Base-by-base conservation (phyloP, 2,113 vertebrate species). In the Rattus rattus region DNA sequence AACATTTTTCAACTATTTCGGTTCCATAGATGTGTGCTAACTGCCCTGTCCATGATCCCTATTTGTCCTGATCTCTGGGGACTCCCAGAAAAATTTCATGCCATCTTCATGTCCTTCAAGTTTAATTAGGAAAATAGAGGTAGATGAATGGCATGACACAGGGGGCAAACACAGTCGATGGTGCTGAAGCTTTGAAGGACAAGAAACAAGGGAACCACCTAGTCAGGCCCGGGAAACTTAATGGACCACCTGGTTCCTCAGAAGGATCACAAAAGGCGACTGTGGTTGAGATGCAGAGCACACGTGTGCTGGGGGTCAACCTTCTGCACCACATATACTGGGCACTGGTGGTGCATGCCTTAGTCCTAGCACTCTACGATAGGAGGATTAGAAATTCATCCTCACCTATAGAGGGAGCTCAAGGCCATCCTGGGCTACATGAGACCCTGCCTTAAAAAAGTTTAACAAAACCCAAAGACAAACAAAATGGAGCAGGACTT, bases 121-220 rank as follows among this genome's bases (percentile, higher is more conserved):
- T 56, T 73, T 95, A 67, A 88, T 84, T 94, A 83, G 77, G 49
- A 94, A 61, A 83, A 85, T 7, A 63, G 28, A 95, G 13, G 13
- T 92, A 22, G 47, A n/a, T 75, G 85, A 47, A 39, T 6, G 7
- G 59, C n/a, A 61, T 59, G 65, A 85, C 12, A 33, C 3, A 61
- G 1, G 11, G 67, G 33, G 76, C 87, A 39, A 65, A 91, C 28
- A 86, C 6, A 7, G 49, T 5, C 22, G 79, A 75, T 10, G 76
- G 26, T 28, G 63, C 28, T 22, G 30, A 72, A 2, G 6, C 7
- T 52, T 36, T 47, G 65, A 76, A 91, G 69, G 11, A 47, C 22
- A 84, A 47, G 49, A 43, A 22, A 8, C 2, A 7, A 72, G 88
- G 67, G 2, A 85, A 7, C 16, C 43, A 26, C 5, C 5, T 0